Base-by-base conservation (phyloP, 2,113 vertebrate species). In the Bujurquina vittata region DNA sequence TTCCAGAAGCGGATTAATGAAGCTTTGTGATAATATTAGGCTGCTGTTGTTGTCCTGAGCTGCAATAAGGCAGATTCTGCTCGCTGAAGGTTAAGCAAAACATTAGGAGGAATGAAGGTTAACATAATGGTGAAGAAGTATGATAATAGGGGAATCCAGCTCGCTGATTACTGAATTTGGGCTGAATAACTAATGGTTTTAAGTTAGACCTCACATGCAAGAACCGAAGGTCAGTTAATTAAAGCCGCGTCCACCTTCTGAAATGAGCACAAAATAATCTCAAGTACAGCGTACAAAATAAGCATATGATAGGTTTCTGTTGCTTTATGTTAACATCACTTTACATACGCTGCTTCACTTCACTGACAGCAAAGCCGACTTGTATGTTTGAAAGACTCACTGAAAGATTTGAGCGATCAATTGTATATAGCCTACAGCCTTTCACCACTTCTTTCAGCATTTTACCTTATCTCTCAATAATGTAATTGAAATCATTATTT, bases 401-500 rank as follows among this genome's bases (percentile, higher is more conserved):
- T 67, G 31, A 81, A 77, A 46, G 81, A 74, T 85, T 80, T 75
- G 37, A 58, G 23, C 12, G 59, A 52, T 86, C 12, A 86, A 84
- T 85, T 49, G 57, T 62, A 87, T 55, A 61, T 43, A 56, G 63
- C 75, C 75, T 60, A 9, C 69, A 83, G 62, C 77, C 40, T 84
- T 83, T 89, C 63, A 69, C 10, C 3, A 3, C 46, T 67, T 67
- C 22, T 67, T 67, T 67, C 40, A 67, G 78, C 83, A 37, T 89
- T 85, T 89, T 84, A 75, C 57, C 23, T 31, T 81, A 82, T 85
- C 79, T 84, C 88, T 87, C 72, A 73, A 87, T 92, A 84, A 89
- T 85, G 43, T 91, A 84, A 91, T 87, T 92, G 84, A 92, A 93
- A 91, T 93, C 81, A 87, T 90, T 91, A 88, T 91, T 89, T 86